A percentile compares a stretch with the other conserved stretches of the same genome.
These are phyloP conservation scores for Kryptolebias marmoratus DNA, from an alignment of 2,113 vertebrate genomes.

Conservation along the genomic window DNA sequence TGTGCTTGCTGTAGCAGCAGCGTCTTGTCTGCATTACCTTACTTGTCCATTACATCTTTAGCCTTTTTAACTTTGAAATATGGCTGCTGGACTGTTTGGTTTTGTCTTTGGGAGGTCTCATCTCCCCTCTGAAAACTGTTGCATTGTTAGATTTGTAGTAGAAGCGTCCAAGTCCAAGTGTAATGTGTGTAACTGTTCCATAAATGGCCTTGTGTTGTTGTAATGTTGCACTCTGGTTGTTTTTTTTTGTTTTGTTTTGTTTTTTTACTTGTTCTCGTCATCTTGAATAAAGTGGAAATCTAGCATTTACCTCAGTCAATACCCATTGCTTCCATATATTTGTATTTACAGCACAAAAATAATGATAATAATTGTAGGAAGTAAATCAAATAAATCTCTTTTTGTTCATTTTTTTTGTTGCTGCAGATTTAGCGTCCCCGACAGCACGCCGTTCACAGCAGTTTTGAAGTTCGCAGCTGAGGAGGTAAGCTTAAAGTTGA, in stretches of 20 bases:
- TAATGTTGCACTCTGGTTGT: neutral
- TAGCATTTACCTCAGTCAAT: too few relatives aligned
- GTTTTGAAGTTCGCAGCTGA: conserved; percentile 97
- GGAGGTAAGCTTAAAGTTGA: conserved; percentile 80
- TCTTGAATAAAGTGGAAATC: neutral
- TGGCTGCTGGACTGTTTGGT: conserved; percentile 8
- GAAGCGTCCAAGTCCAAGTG: conserved; percentile 13
- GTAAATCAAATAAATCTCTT: neutral
- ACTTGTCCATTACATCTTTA: neutral
- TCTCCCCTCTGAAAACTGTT: neutral
- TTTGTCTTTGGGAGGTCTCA: neutral
- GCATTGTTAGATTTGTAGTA: conserved; percentile 4
- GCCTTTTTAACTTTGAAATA: conserved; percentile 4
- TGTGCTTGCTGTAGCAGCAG: conserved; percentile 4
- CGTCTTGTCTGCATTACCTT: neutral
- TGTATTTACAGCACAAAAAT: too few relatives aligned
- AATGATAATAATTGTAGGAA: neutral
- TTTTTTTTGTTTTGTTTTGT: conserved; percentile 5
- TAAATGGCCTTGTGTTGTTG: neutral
- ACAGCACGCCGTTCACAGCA: conserved; percentile 94
- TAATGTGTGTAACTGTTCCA: neutral
- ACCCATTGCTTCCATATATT: too few relatives aligned
- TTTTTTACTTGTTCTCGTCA: neutral
- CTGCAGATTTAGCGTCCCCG: conserved; percentile 92
- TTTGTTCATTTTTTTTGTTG: conserved; percentile 9